phyloP scores from a whole-genome alignment of 2,113 vertebrate species.

The Fukomys damarensis region DNA sequence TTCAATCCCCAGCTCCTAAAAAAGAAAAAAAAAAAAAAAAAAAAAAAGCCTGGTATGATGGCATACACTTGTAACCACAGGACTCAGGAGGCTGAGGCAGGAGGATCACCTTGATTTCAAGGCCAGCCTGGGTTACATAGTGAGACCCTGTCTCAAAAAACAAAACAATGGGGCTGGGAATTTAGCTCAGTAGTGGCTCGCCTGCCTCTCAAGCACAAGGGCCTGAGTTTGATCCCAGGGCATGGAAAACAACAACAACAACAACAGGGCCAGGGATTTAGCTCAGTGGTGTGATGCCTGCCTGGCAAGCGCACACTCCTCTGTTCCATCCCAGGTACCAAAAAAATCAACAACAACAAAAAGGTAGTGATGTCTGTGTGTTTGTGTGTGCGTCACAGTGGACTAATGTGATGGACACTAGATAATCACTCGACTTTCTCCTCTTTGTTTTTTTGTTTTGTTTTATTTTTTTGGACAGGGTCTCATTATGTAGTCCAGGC shows the following conservation, averaged over 20 bases:
- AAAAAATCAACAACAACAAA: not conserved
- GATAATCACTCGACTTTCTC: not conserved
- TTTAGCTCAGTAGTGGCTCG: too few species aligned
- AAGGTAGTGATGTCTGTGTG: not conserved
- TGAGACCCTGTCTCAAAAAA: not conserved
- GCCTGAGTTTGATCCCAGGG: too few species aligned
- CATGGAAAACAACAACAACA: too few species aligned
- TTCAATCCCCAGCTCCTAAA: not conserved
- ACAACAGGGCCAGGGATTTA: too few species aligned
- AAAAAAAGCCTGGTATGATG: not conserved
- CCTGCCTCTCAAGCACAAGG: too few species aligned
- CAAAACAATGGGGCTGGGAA: not conserved
- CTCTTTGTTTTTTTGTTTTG: not conserved
- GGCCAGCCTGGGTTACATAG: not conserved
- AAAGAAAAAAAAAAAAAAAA: too few species aligned
- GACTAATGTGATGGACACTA: not conserved
- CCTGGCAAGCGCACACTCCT: too few species aligned
- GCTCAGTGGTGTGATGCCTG: too few species aligned
- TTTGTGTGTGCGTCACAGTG: not conserved
- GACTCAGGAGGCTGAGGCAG: not conserved
- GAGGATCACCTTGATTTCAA: not conserved
- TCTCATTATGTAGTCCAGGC: too few species aligned
- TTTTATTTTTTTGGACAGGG: too few species aligned
- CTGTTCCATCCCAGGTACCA: too few species aligned
- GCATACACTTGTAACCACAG: not conserved